A percentile compares a stretch with the other conserved stretches of the same genome.
Evolutionary conservation across 2,113 vertebrate genomes (phyloP).

Genomic region (Channa maculata): DNA sequence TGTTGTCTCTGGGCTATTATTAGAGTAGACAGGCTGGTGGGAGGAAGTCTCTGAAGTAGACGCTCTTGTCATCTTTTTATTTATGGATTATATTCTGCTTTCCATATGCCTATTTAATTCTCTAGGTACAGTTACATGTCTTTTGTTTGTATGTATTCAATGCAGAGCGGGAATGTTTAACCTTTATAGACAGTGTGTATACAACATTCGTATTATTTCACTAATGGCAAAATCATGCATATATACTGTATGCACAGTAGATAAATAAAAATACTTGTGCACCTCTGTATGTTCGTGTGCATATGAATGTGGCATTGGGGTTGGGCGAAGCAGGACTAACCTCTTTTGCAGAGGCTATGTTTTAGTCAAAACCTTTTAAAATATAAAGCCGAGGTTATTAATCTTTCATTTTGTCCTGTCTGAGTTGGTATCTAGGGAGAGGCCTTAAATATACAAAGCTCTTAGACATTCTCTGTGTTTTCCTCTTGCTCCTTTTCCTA

Average conservation of each 20-base stretch:
- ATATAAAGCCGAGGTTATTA: conserved; percentile 78
- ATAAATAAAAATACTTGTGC: neutral
- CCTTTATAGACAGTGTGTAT: neutral
- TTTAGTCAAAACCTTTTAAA: conserved; percentile 71
- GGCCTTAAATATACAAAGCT: conserved; percentile 79
- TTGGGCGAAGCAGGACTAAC: conserved; percentile 31
- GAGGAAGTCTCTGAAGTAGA: conserved; percentile 83
- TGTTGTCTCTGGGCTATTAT: conserved; percentile 85
- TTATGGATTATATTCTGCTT: conserved; percentile 80
- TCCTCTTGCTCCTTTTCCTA: conserved; percentile 40
- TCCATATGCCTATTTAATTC: conserved; percentile 55
- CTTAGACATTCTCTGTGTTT: conserved; percentile 75
- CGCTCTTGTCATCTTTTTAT: conserved; percentile 83
- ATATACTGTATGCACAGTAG: neutral
- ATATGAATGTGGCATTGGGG: conserved; percentile 6
- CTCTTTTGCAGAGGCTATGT: conserved; percentile 55
- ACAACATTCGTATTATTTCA: conserved; percentile 2
- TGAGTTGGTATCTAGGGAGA: conserved; percentile 76
- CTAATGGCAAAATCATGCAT: neutral
- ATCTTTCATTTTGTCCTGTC: conserved; percentile 82
- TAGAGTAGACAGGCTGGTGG: conserved; percentile 84
- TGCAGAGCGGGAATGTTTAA: conserved; percentile 1
- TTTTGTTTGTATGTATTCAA: conserved; percentile 36
- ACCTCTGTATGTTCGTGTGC: conserved; percentile 8
- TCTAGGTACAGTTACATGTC: conserved; percentile 26